Evolutionary conservation across 2,797 vertebrate species (phyloP).

Genomic region (Chiloscyllium punctatum): DNA sequence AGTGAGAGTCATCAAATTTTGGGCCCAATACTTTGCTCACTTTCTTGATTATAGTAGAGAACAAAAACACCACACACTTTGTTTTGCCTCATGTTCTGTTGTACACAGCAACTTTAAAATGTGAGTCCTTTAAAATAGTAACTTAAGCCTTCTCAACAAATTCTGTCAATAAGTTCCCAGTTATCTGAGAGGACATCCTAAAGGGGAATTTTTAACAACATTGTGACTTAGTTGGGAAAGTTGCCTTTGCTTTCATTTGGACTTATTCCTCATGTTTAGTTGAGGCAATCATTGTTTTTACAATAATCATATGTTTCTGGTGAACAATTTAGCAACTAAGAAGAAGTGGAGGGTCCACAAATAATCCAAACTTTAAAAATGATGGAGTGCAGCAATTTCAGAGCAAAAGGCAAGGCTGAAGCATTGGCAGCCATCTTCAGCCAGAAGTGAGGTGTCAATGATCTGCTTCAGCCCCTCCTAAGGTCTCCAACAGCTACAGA

Average conservation of each 20-base stretch:
- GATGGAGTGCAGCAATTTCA: no score
- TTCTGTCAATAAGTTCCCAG: background rate
- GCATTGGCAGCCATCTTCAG: no score
- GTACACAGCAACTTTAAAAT: background rate
- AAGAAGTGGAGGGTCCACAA: no score
- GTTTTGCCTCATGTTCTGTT: background rate
- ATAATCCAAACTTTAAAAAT: no score
- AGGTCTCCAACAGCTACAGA: no score
- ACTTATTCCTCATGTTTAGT: background rate
- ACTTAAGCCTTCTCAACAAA: background rate
- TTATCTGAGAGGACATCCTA: background rate
- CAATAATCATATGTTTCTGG: background rate
- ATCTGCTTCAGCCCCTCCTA: no score
- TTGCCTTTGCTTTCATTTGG: background rate
- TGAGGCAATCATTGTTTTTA: no score
- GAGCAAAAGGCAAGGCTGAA: no score
- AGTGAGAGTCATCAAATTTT: background rate
- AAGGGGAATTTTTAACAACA: background rate
- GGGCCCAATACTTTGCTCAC: background rate
- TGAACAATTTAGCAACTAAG: no score
- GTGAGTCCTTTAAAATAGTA: background rate
- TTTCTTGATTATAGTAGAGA: background rate
- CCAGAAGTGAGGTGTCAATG: no score
- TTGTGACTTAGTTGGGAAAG: background rate
- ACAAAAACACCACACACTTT: background rate